Percentiles rank a stretch among this genome's conserved stretches.
Evolutionary conservation across 2,797 vertebrate species (phyloP).

Genomic region (Rhynchonycteris naso): DNA sequence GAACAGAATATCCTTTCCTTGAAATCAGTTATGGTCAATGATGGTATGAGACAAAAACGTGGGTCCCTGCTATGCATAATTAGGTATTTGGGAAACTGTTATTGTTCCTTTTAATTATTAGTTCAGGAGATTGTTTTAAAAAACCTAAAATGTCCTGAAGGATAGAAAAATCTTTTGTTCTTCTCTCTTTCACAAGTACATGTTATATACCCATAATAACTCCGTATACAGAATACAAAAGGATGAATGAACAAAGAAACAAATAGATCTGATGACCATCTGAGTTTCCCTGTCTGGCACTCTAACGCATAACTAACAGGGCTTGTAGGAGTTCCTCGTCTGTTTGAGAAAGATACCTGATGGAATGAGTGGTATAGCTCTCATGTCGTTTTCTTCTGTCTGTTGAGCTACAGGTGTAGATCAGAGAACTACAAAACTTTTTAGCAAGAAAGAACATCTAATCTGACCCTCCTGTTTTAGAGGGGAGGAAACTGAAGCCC

Average conservation of each 20-base stretch:
- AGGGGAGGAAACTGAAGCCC: background rate
- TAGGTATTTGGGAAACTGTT: constrained; percentile 27
- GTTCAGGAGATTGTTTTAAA: background rate
- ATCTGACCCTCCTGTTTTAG: background rate
- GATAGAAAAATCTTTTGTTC: background rate
- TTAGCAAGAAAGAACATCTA: background rate
- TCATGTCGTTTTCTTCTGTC: background rate
- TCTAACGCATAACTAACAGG: background rate
- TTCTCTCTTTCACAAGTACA: constrained; percentile 7
- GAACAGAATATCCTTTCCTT: background rate
- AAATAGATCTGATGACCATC: no score
- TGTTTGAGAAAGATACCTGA: background rate
- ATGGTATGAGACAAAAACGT: background rate
- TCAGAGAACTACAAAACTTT: background rate
- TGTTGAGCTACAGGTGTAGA: background rate
- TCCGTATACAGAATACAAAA: background rate
- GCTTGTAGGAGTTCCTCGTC: background rate
- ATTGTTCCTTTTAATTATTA: background rate
- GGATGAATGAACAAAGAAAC: background rate
- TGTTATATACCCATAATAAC: background rate
- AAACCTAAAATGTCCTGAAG: background rate
- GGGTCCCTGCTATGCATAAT: background rate
- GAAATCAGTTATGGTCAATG: constrained; percentile 1
- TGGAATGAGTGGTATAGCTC: no score
- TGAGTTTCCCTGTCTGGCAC: background rate